These are phyloP conservation scores for Cololabis saira DNA, from an alignment of 2,113 vertebrate species.

Conservation along the genomic window DNA sequence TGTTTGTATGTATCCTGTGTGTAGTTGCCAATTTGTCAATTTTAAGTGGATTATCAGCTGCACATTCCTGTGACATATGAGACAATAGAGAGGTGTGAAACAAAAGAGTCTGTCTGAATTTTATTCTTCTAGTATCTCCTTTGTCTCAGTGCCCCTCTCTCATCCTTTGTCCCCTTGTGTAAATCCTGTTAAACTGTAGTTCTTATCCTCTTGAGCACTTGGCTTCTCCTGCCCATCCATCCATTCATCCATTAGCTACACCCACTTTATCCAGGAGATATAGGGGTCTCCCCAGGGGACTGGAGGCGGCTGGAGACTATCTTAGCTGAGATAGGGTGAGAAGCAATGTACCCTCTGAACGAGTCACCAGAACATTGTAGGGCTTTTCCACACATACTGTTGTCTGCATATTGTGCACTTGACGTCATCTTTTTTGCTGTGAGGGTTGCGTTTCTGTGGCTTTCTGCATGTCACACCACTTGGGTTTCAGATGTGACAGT, in stretches of 20 bases:
- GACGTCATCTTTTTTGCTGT: constrained; percentile 16
- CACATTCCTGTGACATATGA: constrained; percentile 56
- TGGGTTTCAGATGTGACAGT: constrained; percentile 30
- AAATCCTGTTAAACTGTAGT: constrained; percentile 16
- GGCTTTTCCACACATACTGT: background rate
- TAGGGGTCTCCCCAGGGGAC: background rate
- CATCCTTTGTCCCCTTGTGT: constrained; percentile 13
- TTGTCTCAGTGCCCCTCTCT: constrained; percentile 4
- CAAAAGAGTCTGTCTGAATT: constrained; percentile 11
- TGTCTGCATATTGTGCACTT: background rate
- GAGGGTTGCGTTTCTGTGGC: background rate
- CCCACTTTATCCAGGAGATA: background rate
- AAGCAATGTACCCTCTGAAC: background rate
- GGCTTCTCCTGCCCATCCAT: background rate
- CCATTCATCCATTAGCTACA: constrained; percentile 17
- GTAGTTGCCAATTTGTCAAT: constrained; percentile 4
- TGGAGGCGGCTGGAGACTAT: background rate
- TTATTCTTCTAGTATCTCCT: background rate
- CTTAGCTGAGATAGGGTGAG: background rate
- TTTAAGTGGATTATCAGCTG: constrained; percentile 42
- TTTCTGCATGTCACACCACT: constrained; percentile 11
- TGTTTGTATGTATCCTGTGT: constrained; percentile 13
- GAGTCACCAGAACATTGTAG: background rate
- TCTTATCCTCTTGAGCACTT: constrained; percentile 7
- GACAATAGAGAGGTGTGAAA: constrained; percentile 36